Evolutionary conservation across 2,797 vertebrate genomes (phyloP).

Genomic region (Zalophus californianus): DNA sequence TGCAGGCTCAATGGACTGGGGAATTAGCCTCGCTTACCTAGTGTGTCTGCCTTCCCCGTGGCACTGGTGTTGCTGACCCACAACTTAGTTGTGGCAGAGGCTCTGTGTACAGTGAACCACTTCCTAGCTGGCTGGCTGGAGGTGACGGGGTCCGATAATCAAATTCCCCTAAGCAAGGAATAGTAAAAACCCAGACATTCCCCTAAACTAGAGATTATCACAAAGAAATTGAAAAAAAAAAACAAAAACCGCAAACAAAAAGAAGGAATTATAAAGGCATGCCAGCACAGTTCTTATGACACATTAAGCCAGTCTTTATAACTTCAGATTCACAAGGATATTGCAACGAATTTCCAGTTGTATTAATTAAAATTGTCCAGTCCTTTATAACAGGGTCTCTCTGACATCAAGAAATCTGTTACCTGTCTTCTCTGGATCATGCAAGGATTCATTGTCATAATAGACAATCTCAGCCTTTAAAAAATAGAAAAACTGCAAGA

Average conservation of each 20-base stretch:
- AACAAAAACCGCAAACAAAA: too few relatives aligned
- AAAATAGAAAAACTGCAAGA: background rate
- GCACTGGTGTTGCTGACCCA: background rate
- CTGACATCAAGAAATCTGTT: background rate
- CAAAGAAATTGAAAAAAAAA: background rate
- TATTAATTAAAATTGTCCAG: background rate
- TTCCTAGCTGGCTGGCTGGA: background rate
- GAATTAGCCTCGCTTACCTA: background rate
- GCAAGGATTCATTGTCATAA: background rate
- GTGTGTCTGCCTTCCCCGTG: background rate
- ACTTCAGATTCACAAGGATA: background rate
- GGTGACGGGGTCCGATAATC: background rate
- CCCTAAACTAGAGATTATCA: background rate
- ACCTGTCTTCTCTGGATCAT: background rate
- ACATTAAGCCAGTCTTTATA: background rate
- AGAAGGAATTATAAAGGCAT: background rate
- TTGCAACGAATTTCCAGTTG: background rate
- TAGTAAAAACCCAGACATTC: background rate
- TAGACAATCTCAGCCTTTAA: background rate
- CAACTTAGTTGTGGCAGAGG: background rate
- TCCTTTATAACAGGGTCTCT: background rate
- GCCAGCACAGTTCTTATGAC: background rate
- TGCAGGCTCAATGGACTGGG: background rate
- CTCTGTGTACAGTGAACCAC: too few relatives aligned
- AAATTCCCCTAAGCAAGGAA: background rate